Evolutionary conservation across 2,888 invertebrate species (phyloP).

Genomic region (Nemurella pictetii): DNA sequence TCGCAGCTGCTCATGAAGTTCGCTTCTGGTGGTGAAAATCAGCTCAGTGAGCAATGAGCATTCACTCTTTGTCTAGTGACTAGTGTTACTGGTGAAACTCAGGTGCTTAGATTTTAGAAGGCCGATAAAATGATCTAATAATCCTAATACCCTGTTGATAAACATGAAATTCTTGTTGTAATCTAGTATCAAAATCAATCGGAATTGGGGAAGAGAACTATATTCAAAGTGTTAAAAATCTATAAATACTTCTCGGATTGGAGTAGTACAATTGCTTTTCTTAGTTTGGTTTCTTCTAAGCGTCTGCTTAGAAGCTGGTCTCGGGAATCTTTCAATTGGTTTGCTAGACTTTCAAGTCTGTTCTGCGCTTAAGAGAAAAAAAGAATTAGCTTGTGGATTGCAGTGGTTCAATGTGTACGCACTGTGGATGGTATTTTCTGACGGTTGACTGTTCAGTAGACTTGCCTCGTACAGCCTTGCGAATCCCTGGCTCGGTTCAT

Average conservation of each 20-base stretch:
- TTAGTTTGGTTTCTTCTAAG: background rate
- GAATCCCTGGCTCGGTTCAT: background rate
- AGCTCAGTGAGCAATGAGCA: background rate
- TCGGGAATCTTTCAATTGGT: conserved; percentile 12
- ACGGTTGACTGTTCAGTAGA: too few species aligned
- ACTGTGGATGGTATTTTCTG: too few species aligned
- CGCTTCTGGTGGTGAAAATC: background rate
- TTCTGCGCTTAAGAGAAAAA: background rate
- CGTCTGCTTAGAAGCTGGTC: conserved; percentile 2
- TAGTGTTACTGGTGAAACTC: too few species aligned
- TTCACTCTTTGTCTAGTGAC: too few species aligned
- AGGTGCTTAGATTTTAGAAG: too few species aligned
- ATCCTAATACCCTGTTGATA: too few species aligned
- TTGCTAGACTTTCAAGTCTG: background rate
- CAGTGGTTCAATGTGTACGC: background rate
- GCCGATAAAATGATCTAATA: too few species aligned
- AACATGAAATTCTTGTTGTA: background rate
- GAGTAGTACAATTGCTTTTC: background rate
- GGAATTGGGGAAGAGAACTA: too few species aligned
- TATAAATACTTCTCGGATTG: conserved; percentile 17
- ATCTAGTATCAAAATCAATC: background rate
- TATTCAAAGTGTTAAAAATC: background rate
- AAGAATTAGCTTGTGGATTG: background rate
- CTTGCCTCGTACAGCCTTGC: background rate
- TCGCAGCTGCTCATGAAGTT: background rate